Evolutionary conservation across 2,888 invertebrate genomes (phyloP), one percentile per base, ranked within the genome.

Genomic region (Hemaris fuciformis): DNA sequence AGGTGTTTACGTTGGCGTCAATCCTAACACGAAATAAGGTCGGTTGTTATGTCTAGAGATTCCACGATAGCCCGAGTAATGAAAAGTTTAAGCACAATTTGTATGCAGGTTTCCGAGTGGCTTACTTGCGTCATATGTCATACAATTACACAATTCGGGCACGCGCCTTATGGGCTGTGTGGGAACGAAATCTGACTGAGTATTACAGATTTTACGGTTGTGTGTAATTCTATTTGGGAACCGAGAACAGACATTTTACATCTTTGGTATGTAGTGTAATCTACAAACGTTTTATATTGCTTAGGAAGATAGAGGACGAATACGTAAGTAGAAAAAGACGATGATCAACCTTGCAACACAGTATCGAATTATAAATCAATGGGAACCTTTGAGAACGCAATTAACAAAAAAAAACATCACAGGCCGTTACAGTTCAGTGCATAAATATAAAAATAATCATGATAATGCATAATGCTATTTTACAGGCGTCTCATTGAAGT

Each of bases 401-500:
- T 8, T 3, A 20, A 10, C 25, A n/a, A 46, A n/a, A 45, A 74
- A 71, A 75, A 75, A 77, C 67, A 68, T 71, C 66, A 69, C 71
- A 64, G 64, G 58, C 70, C 66, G 73, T 74, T 74, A 74, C 72
- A 70, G 70, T 63, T 67, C 63, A 71, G 66, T 70, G 74, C 69
- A 73, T 74, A 75, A 76, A 74, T 74, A 80, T 69, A 79, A 81
- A 81, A 84, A 81, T 80, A 81, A 80, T 80, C 82, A 82, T 79
- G 78, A 83, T 82, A 84, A 83, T 84, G 77, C 79, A 84, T 83
- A 83, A 85, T 83, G 76, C 73, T 72, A 80, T 83, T 85, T 84
- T 80, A 85, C 77, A 80, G 79, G 77, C 81, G 77, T 78, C 81
- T 84, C 83, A 87, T 89, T 88, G 79, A 87, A 83, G 89, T 89